Evolutionary conservation across 2,113 vertebrate genomes (phyloP), one percentile per base, ranked within the genome.

Genomic region (Platycercus adscitus): DNA sequence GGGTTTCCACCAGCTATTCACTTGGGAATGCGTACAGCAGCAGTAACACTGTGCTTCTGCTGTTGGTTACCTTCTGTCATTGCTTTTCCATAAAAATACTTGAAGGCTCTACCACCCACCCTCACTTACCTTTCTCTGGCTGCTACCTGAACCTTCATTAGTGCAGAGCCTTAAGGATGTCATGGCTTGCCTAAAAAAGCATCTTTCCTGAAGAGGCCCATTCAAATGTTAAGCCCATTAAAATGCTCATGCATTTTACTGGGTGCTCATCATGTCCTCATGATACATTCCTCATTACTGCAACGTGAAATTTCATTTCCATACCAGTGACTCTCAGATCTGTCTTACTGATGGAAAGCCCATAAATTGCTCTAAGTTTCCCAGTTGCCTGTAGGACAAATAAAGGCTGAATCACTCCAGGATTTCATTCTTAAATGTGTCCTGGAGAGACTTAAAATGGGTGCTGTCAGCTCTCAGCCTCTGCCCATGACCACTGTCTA

Each of bases 291-390:
- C 46, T 82, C 46, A 80, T 88, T 94, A 77, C 43, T 75, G 70
- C 80, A 92, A 80, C 44, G 50, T 95, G 90, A 89, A 95, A 94
- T 90, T 85, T 94, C 43, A 91, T 75, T 94, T 95, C 63, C 76
- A 72, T 69, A 41, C 60, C 86, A 77, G 21, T 68, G 70, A 58
- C 47, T 89, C 64, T 71, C 39, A 78, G 43, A 50, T 53, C n/a
- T 87, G 43, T 37, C 53, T 92, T 49, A 31, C 29, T 70, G 35
- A 80, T 81, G 35, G 49, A 82, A 94, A 80, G 61, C 44, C 41
- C 73, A 53, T 60, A 80, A 95, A 73, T 28, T 37, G 55, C 21
- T 61, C 18, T 64, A 43, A 43, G 37, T 71, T 88, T 88, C n/a
- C 28, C 55, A 39, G 14, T 33, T 91, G 56, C 44, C 71, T 65